Conservation (phyloP, 2,113 vertebrate species). For the Corvus moneduloides region DNA sequence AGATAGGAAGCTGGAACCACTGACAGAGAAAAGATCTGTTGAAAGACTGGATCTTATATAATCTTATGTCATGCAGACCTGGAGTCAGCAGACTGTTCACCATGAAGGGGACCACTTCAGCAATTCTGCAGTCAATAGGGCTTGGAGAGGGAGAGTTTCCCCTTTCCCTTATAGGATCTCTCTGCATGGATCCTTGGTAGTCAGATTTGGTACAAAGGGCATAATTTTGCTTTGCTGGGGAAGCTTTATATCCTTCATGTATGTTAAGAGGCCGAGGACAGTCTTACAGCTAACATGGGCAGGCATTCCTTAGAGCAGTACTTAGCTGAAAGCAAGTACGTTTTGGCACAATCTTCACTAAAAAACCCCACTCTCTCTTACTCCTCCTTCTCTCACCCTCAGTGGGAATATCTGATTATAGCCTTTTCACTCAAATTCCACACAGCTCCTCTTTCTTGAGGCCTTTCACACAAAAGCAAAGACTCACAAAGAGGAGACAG, state of each 20-base stretch:
- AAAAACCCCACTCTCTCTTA: background rate
- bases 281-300: background rate
- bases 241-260: background rate
- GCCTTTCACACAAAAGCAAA: background rate
- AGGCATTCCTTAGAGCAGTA: background rate
- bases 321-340: background rate
- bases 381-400: background rate
- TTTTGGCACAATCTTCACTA: background rate
- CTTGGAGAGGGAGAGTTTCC: background rate
- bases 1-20: background rate
- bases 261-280: background rate
- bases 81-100: background rate
- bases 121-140: background rate
- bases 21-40: background rate
- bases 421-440: background rate
- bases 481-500: background rate
- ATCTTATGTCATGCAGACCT: background rate
- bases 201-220: background rate
- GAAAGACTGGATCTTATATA: background rate
- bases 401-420: background rate
- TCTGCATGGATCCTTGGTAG: background rate
- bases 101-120: background rate
- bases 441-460: background rate
- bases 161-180: background rate
- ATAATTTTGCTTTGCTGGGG: background rate